These are phyloP conservation scores for Cyanoramphus novaezelandiae DNA, from an alignment of 2,113 vertebrate genomes.

Conservation along the genomic window DNA sequence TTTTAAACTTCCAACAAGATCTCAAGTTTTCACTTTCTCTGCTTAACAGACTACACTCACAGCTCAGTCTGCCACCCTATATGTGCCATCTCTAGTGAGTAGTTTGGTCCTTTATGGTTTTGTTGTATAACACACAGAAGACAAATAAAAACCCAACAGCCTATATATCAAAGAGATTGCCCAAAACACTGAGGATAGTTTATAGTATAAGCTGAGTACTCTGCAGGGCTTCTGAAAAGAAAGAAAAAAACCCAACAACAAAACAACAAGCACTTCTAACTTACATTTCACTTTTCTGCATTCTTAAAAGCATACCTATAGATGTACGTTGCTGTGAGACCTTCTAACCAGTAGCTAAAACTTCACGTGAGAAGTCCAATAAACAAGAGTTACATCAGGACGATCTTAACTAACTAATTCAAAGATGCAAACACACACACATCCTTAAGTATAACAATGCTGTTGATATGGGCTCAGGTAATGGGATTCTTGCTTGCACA, in stretches of 20 bases:
- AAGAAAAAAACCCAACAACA: fast-evolving
- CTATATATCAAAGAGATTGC: not conserved
- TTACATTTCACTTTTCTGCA: not conserved
- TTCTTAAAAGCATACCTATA: not conserved
- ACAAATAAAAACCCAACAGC: not conserved
- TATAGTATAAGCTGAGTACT: not conserved
- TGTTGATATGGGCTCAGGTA: not conserved
- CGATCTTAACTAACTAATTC: not conserved
- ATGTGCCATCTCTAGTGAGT: not conserved
- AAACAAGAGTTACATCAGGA: not conserved
- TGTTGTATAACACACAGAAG: not conserved
- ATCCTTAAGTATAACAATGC: not conserved
- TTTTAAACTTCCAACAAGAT: not conserved
- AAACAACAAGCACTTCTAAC: not conserved
- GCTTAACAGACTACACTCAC: not conserved
- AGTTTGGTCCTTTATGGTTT: not conserved
- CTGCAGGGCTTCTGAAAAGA: not conserved
- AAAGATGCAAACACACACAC: not conserved
- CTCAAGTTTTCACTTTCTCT: not conserved
- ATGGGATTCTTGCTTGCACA: not conserved
- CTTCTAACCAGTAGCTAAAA: not conserved
- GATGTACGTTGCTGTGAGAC: not conserved
- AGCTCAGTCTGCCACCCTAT: not conserved
- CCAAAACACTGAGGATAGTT: not conserved
- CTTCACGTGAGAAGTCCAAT: not conserved